Conservation (phyloP, 53 echinoderm and acorn worm genomes). For the Pentamera pediparva region DNA sequence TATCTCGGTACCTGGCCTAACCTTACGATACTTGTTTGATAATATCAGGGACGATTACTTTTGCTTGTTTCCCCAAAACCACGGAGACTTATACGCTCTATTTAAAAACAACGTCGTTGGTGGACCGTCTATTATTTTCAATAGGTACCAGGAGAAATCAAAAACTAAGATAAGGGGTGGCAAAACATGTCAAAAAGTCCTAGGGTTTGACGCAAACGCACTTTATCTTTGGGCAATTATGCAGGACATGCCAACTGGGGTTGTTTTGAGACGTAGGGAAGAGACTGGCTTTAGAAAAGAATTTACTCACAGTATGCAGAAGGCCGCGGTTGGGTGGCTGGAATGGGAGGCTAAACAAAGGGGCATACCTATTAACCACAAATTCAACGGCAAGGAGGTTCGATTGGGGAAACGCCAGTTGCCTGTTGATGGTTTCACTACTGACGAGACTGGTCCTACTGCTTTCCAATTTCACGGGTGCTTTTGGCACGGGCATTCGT, state of each 20-base stretch:
- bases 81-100: constrained; percentile 37
- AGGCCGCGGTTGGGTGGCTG: constrained; percentile 11
- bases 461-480: no score
- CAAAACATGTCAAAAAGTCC: no score
- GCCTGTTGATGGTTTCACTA: not conserved
- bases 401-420: not conserved
- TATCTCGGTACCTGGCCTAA: constrained; percentile 37
- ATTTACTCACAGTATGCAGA: not conserved
- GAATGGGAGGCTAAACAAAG: constrained; percentile 23
- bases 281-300: constrained; percentile 11
- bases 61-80: constrained; percentile 6
- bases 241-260: no score
- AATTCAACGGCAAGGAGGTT: not conserved
- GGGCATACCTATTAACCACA: constrained; percentile 8
- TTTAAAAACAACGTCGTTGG: constrained; percentile 46
- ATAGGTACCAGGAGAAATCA: constrained; percentile 36
- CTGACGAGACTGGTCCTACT: no score
- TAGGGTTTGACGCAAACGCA: no score
- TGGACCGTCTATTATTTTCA: constrained; percentile 45
- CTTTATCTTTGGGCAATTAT: no score
- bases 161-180: constrained; percentile 40
- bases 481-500: no score
- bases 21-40: constrained; percentile 42
- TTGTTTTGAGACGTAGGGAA: no score
- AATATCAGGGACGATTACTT: constrained; percentile 10